Base-by-base conservation (phyloP, 2,113 vertebrate genomes). In the Muntiacus muntjak region DNA sequence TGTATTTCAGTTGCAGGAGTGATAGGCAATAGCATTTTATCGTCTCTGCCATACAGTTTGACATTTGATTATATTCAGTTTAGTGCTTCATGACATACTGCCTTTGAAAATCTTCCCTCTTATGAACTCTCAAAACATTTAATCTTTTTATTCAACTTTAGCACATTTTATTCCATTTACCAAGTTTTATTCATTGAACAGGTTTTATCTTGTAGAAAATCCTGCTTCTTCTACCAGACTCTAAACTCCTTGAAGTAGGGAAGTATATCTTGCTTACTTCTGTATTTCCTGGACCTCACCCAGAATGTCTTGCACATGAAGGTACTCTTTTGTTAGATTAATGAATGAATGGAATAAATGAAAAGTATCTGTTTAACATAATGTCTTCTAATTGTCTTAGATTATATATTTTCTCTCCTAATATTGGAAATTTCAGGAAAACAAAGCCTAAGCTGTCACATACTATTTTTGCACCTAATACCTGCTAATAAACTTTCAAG, bases 1-100 rank as follows among this genome's bases (percentile, higher is more conserved):
- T 88, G 88, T 96, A 92, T 96, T 96, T 97, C 97, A 92, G 3
- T 30, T 74, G 74, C 62, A 60, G 30, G 74, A 96, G 26, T 98
- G 97, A 97, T 96, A 95, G 92, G 79, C 84, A 94, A 40, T 87
- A 95, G 23, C 36, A 86, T 96, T 98, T 97, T 94, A 94, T 79
- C 5, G 17, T 97, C 92, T 90, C 60, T 96, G 54, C 55, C 86
- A 78, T 86, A 50, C 5, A 67, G 58, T 96, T 97, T 94, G 87
- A 78, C 84, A 97, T 97, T 97, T 96, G 84, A 85, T 94, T 96
- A 55, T 87, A 76, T 90, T 96, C 86, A 78, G 58, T 67, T 92
- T 92, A 93, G 54, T 50, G 55, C 74, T 88, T 96, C 64, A 88
- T 94, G 95, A 47, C 85, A 55, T 82, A 89, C 23, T 83, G 23